Evolutionary conservation across 2,797 vertebrate species (phyloP).

Genomic region (Platalea minor): DNA sequence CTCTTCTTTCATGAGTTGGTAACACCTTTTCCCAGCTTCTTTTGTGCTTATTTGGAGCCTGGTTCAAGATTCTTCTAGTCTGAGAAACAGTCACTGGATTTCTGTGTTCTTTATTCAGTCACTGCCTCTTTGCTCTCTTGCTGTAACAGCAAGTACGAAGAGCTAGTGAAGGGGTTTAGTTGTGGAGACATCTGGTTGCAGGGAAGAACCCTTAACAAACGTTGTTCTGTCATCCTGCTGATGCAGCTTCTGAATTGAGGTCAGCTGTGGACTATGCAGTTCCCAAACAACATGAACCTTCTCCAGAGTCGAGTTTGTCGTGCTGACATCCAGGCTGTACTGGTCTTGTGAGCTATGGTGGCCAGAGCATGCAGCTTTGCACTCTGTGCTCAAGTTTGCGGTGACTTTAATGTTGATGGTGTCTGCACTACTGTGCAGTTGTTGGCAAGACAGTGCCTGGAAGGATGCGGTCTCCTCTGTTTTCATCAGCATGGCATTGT

Average conservation of each 20-base stretch:
- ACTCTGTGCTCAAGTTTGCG: fast-evolving
- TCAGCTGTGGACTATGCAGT: neutral
- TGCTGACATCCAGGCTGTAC: neutral
- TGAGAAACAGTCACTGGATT: neutral
- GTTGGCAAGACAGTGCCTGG: neutral
- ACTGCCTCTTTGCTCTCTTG: neutral
- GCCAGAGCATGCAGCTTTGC: neutral
- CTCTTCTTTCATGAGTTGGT: neutral
- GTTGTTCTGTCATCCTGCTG: neutral
- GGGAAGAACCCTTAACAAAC: neutral
- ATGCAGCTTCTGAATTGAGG: neutral
- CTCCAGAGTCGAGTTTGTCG: neutral
- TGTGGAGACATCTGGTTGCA: neutral
- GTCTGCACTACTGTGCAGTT: neutral
- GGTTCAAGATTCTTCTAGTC: neutral
- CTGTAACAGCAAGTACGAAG: neutral
- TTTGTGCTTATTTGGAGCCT: neutral
- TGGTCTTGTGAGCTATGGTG: neutral
- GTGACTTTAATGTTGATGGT: neutral
- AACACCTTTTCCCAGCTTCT: neutral
- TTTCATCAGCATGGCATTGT: neutral
- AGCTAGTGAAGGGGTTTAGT: neutral
- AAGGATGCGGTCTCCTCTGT: neutral
- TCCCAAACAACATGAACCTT: neutral
- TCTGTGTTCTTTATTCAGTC: neutral